Base-by-base conservation (phyloP, 2,888 invertebrate genomes). In the Galerucella nymphaeae region DNA sequence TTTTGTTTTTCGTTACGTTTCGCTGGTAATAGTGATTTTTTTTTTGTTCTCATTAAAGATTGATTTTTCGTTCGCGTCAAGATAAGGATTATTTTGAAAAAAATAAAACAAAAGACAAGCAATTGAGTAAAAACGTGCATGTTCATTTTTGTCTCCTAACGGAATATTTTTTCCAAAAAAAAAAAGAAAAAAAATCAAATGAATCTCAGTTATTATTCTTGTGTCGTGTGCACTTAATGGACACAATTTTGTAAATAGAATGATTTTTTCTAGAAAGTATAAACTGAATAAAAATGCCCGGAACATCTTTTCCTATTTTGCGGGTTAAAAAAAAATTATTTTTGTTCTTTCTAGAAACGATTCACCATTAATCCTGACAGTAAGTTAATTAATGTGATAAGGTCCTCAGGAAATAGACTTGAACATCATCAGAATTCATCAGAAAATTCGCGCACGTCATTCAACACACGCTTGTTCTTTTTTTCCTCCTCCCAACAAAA, bases 331-430 rank as follows among this genome's bases (percentile, higher is more conserved):
- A 38, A 2, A 50, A 61, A 66, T 38, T 67, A 13, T 61, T 63
- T 57, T 62, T 62, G 58, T 48, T 61, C 18, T 50, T 61, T 50
- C 23, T 59, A 59, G 61, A 70, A 68, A 66, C 62, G 63, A 65
- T 69, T 69, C 42, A 50, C 45, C 20, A 61, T 69, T 71, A 57
- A 70, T 73, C 75, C 70, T 73, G 75, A 77, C 80, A 79, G 79
- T 81, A 78, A 77, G 78, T 82, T 78, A 83, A 84, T 79, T 81
- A 80, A 79, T 86, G 87, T 87, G 87, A 87, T 87, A 87, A 84
- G 84, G 84, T 86, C 86, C 86, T 87, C 87, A 87, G 87, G 87
- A 85, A 84, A 82, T 80, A 81, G 79, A 80, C 83, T 82, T 80
- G 84, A 82, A 83, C 83, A 83, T 85, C 84, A 82, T 83, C 71